Evolutionary conservation across 1,140 invertebrate genomes (phyloP).

Genomic region (Acromyrmex echinatior): DNA sequence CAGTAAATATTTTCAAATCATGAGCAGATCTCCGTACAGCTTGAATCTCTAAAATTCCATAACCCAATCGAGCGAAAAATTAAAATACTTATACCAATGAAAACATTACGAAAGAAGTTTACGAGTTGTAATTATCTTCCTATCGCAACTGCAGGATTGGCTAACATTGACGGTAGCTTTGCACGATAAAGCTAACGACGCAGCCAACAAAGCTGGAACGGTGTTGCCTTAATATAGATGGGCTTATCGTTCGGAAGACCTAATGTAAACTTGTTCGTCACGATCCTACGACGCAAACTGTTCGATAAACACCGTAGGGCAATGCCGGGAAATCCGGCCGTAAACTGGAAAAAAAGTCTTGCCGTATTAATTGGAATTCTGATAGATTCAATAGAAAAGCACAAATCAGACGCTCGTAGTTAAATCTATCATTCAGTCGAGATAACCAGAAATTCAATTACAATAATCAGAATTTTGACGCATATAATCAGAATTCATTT

Average conservation of each 20-base stretch:
- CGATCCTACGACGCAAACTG: conserved; percentile 44
- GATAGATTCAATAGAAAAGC: too few relatives aligned
- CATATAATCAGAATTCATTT: too few relatives aligned
- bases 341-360: neutral
- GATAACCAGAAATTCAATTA: too few relatives aligned
- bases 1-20: conserved; percentile 16
- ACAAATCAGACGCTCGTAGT: too few relatives aligned
- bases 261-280: conserved; percentile 50
- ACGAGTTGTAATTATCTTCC: conserved; percentile 31
- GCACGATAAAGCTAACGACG: conserved; percentile 47
- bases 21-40: too few relatives aligned
- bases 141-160: neutral
- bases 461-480: too few relatives aligned
- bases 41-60: neutral
- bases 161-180: conserved; percentile 24
- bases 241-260: conserved; percentile 53
- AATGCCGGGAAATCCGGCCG: neutral
- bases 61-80: neutral
- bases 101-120: neutral
- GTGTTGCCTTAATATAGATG: conserved; percentile 49
- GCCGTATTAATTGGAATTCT: too few relatives aligned
- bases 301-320: conserved; percentile 22
- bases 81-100: neutral
- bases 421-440: too few relatives aligned
- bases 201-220: conserved; percentile 15